Percentiles rank a stretch among this genome's conserved stretches.
Conservation (phyloP, 2,797 vertebrate species). For the Sebastes kiyomatsui region DNA sequence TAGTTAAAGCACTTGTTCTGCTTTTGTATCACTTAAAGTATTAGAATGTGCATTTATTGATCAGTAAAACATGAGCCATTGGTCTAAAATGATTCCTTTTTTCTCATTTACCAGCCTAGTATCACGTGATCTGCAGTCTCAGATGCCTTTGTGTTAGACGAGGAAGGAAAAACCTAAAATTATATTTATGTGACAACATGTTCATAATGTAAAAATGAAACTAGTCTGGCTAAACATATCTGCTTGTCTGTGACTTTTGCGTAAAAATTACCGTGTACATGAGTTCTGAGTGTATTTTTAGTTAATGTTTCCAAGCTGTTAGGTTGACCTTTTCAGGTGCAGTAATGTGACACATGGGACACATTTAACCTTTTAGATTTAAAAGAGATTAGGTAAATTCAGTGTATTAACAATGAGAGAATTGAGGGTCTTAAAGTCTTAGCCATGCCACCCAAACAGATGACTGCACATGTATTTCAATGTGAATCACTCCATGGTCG, state of each 20-base stretch:
- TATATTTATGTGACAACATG: background rate
- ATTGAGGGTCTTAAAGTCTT: background rate
- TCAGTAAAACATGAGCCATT: background rate
- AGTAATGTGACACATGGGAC: background rate
- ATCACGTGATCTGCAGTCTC: background rate
- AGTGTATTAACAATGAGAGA: background rate
- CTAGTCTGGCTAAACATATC: background rate
- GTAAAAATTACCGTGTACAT: background rate
- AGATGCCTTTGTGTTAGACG: background rate
- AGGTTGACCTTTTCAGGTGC: background rate
- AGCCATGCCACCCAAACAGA: background rate
- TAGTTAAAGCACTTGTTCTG: background rate
- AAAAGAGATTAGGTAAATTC: background rate
- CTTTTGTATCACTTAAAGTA: background rate
- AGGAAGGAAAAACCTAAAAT: background rate
- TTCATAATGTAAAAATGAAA: conserved; percentile 15
- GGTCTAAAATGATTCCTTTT: background rate
- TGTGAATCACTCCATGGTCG: background rate
- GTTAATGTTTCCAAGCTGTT: background rate
- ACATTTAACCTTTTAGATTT: background rate
- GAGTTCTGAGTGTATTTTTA: background rate
- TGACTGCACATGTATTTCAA: background rate
- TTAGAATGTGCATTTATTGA: background rate
- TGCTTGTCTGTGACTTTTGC: background rate
- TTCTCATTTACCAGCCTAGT: background rate